Base-by-base conservation (phyloP, 2,888 invertebrate genomes). In the Brachypalpus laphriformis region DNA sequence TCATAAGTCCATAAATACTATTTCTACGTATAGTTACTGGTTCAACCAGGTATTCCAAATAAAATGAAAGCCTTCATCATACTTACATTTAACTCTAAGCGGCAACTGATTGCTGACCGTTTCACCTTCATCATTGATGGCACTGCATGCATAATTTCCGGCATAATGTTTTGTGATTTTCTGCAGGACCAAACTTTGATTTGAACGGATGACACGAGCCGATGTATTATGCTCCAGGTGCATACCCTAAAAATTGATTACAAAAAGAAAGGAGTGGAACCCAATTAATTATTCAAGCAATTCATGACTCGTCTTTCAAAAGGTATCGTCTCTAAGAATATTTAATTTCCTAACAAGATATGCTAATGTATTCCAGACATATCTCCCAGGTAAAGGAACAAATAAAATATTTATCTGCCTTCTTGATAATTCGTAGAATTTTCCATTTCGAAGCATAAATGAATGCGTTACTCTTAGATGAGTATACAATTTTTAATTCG, bases 171-270 rank as follows among this genome's bases (percentile, higher is more conserved):
- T 94, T 82, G 96, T 97, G 89, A 98, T 97, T 93, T 96, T 96
- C 93, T 98, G 98, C 90, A 98, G 94, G 86, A 98, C 98, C 88
- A 98, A 93, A 91, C 97, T 97, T 93, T 98, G 97, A 93, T 97
- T 97, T 92, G 97, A 97, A 92, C 97, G 95, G 90, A 98, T 97
- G 89, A 98, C 96, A 87, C 97, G 94, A 70, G 97, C 96, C 56
- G 96, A 95, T 89, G 96, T 95, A 92, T 98, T 97, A 93, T 97
- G 97, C 88, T 95, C 96, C 89, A 98, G 92, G 86, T 95, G 93
- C 66, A 95, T 93, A 86, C 96, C 96, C 97, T 97, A 93, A 31
- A 93, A 93, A 25, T 25, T 40, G 45, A 65, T 25, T 18, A 34
- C 47, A 16, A 49, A 54, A 18, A 20, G 89, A 87, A 88, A n/a